Conservation (phyloP, 2,113 vertebrate genomes). For the Eudorcas thomsonii region DNA sequence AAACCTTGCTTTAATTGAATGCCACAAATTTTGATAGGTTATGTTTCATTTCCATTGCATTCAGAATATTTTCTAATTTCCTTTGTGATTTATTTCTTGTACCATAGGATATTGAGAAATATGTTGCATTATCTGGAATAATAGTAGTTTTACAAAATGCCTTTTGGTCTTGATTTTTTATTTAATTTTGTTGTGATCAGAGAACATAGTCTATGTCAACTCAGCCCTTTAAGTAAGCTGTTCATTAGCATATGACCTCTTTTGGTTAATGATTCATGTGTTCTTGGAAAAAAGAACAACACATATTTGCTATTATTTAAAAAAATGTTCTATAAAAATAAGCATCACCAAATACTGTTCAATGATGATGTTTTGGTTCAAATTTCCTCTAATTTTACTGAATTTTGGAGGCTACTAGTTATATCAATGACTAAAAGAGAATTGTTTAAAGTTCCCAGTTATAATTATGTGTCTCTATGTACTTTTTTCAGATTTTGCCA, state of each 20-base stretch:
- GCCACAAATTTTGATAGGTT: not conserved
- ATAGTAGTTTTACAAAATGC: not conserved
- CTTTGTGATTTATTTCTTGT: not conserved
- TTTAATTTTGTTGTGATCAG: not conserved
- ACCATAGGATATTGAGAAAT: not conserved
- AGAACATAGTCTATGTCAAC: not conserved
- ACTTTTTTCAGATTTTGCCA: not conserved
- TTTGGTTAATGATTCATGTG: not conserved
- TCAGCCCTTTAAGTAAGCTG: not conserved
- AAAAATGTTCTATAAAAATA: not conserved
- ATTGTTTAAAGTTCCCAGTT: not conserved
- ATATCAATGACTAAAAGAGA: not conserved
- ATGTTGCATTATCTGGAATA: not conserved
- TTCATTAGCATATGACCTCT: not conserved
- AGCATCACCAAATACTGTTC: not conserved
- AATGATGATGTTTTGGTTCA: not conserved
- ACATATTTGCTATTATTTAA: not conserved
- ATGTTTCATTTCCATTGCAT: not conserved
- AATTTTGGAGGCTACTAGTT: not conserved
- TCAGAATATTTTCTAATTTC: not conserved
- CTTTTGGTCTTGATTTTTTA: not conserved
- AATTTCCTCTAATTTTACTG: not conserved
- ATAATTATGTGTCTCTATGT: not conserved
- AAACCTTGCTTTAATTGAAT: not conserved
- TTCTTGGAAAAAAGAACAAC: not conserved